Evolutionary conservation across 2,797 vertebrate species (phyloP), one percentile per base, ranked within the genome.

Genomic region (Pyrrhura leucotis): DNA sequence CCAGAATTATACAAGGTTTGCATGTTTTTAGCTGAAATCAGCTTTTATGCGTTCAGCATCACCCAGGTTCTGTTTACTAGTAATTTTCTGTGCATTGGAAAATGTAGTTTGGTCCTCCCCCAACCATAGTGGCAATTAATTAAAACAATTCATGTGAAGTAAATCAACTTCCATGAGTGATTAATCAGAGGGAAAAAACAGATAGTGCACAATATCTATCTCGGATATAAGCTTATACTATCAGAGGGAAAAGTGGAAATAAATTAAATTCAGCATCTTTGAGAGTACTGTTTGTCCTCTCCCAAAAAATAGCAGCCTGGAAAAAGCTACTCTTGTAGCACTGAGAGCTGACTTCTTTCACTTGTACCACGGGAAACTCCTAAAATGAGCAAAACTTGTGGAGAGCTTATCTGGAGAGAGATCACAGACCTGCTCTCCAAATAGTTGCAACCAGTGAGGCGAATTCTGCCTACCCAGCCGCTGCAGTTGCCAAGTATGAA

Each of bases 21-120:
- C 53, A 1, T 45, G 42, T 47, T 94, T 94, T 89, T 33, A 85
- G 90, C 89, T 85, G 89, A 89, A 66, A 84, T 86, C 88, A 90
- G 80, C 80, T 67, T 56, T 73, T 45, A 4, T 1, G 23, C 25
- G 18, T 25, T 82, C 56, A 42, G 9, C 23, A 59, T 68, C 84
- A 71, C 63, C 50, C 17, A 14, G 25, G 7, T 63, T 89, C 58
- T 78, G 40, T 53, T 85, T 63, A 66, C 35, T 19, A 45, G 58
- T 15, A 62, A 89, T 91, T 92, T 85, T 81, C 54, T 79, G 23
- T 31, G 44, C 40, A 15, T 73, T 82, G 63, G 59, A 78, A 89
- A 82, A 66, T 10, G 50, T 10, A 37, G 18, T 65, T 61, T 45
- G 44, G 42, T 40, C 31, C 59, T 84, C 25, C 65, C 37, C 21